A percentile compares a stretch with the other conserved stretches of the same genome.
Conservation (phyloP, 2,797 vertebrate genomes). For the Sylvia borin region DNA sequence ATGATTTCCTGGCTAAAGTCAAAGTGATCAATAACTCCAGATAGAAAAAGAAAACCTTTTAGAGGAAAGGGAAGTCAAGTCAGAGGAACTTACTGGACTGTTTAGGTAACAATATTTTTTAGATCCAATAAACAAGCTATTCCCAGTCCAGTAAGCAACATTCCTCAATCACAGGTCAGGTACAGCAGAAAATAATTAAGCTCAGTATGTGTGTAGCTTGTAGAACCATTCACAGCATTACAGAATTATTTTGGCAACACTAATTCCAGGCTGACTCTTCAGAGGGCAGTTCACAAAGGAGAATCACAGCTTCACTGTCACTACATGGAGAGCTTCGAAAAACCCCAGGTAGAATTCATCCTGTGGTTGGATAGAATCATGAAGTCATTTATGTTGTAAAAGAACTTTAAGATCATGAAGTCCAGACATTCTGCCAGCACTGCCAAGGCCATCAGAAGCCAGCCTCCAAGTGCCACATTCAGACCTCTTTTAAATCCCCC, state of each 20-base stretch:
- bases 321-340: neutral
- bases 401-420: neutral
- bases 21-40: constrained; percentile 35
- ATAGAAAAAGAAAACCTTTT: constrained; percentile 14
- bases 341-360: neutral
- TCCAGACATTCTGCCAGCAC: neutral
- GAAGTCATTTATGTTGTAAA: neutral
- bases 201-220: neutral
- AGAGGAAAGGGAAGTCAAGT: constrained; percentile 1
- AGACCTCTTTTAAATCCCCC: neutral
- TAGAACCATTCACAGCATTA: neutral
- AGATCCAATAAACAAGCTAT: constrained; percentile 13
- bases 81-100: neutral
- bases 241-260: neutral
- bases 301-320: neutral
- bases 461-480: neutral
- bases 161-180: neutral
- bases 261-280: neutral
- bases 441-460: neutral
- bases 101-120: constrained; percentile 7
- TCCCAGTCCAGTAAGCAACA: neutral
- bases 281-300: neutral
- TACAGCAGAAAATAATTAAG: constrained; percentile 24
- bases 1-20: constrained; percentile 27
- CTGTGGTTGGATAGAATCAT: neutral